phyloP scores from a whole-genome alignment of 2,797 vertebrate genomes.

The Bufotes viridis region DNA sequence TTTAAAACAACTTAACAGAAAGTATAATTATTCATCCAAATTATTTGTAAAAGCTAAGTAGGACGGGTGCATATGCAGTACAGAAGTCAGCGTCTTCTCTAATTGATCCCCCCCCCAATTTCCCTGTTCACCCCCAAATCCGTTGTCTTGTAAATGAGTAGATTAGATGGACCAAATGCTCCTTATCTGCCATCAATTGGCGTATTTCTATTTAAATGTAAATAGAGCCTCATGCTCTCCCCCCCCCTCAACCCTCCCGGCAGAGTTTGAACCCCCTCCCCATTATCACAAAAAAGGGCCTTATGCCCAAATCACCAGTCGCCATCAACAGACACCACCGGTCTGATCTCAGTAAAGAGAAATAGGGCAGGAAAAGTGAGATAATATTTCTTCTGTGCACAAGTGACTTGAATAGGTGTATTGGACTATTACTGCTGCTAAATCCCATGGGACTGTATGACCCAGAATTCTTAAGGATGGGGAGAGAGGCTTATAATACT shows the following conservation, averaged over 20 bases:
- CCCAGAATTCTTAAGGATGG: slow-evolving; percentile 70
- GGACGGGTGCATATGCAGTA: no score
- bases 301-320: slow-evolving; percentile 43
- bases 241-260: not conserved
- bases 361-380: slow-evolving; percentile 60
- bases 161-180: slow-evolving; percentile 53
- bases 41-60: not conserved
- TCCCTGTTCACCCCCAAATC: not conserved
- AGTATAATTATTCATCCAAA: not conserved
- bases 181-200: slow-evolving; percentile 48
- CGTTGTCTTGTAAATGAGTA: slow-evolving; percentile 57
- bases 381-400: slow-evolving; percentile 60
- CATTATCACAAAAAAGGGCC: slow-evolving; percentile 27
- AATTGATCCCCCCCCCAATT: not conserved
- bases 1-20: not conserved
- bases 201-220: slow-evolving; percentile 55
- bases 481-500: slow-evolving; percentile 65
- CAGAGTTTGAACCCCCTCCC: not conserved
- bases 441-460: slow-evolving; percentile 67
- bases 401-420: slow-evolving; percentile 59
- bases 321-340: slow-evolving; percentile 41
- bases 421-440: slow-evolving; percentile 60
- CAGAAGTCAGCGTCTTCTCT: not conserved
- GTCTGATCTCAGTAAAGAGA: slow-evolving; percentile 46
- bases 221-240: slow-evolving; percentile 20